Conservation (phyloP, 2,113 vertebrate species). For the Pontoporia blainvillei region DNA sequence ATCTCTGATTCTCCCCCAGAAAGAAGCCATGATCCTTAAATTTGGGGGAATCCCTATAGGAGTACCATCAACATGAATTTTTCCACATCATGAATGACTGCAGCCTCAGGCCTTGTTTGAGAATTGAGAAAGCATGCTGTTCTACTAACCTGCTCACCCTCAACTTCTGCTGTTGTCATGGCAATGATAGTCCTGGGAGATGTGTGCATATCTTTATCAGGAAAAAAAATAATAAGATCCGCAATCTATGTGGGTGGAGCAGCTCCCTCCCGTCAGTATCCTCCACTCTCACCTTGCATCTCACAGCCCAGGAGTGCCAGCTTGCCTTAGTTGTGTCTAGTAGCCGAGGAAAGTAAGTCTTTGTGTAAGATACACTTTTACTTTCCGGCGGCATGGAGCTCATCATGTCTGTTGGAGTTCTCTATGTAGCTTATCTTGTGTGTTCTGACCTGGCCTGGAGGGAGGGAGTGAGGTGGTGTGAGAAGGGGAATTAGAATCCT, state of each 20-base stretch:
- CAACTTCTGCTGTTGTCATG: slow-evolving; percentile 49
- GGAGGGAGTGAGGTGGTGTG: not conserved
- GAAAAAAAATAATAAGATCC: slow-evolving; percentile 25
- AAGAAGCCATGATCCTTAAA: not conserved
- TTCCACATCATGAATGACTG: not conserved
- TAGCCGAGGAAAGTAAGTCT: not conserved
- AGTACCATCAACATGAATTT: slow-evolving; percentile 39
- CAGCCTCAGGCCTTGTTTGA: not conserved
- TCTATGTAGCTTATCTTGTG: not conserved
- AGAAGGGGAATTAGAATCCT: not conserved
- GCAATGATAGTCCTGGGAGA: slow-evolving; percentile 38
- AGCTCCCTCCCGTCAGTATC: not conserved
- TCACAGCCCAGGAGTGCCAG: not conserved
- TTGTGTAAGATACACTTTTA: not conserved
- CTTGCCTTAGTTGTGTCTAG: not conserved
- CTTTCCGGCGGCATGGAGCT: not conserved
- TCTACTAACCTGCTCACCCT: slow-evolving; percentile 55
- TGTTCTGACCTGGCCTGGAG: not conserved
- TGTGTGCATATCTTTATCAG: slow-evolving; percentile 35
- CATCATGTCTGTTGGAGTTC: not conserved
- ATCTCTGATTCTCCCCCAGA: slow-evolving; percentile 22
- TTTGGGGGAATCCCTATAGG: not conserved
- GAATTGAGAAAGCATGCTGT: slow-evolving; percentile 38
- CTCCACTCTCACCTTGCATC: not conserved
- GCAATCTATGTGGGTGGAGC: not conserved